A percentile compares a stretch with the other conserved stretches of the same genome.
phyloP scores from a whole-genome alignment of 2,113 vertebrate genomes.

The Platanista minor region DNA sequence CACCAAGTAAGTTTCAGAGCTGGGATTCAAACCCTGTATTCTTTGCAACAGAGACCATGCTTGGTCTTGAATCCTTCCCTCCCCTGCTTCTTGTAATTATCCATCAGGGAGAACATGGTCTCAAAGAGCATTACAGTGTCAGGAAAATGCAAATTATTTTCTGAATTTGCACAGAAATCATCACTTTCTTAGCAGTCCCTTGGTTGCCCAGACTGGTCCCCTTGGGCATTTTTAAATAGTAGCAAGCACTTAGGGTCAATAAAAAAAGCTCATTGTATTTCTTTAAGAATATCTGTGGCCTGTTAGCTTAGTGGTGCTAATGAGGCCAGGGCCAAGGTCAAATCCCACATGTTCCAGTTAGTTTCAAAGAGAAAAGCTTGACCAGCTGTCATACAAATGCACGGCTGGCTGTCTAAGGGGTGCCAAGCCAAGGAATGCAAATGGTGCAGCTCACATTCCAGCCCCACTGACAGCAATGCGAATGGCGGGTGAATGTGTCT shows the following conservation, averaged over 20 bases:
- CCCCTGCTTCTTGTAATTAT: conserved; percentile 6
- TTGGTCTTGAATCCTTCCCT: neutral
- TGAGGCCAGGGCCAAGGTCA: conserved; percentile 45
- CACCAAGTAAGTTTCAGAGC: neutral
- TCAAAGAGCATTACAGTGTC: neutral
- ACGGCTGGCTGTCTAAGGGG: neutral
- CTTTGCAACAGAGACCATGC: neutral
- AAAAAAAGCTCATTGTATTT: conserved; percentile 7
- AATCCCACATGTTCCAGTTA: conserved; percentile 34
- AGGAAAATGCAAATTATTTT: conserved; percentile 36
- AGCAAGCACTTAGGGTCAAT: conserved; percentile 3
- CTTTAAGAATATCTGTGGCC: conserved; percentile 49
- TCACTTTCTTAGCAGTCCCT: neutral
- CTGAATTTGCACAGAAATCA: conserved; percentile 1
- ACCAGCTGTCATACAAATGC: neutral
- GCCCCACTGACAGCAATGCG: neutral
- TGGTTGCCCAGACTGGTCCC: neutral
- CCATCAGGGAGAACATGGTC: neutral
- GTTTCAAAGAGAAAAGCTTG: conserved; percentile 35
- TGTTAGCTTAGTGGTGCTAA: conserved; percentile 39
- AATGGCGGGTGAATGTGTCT: neutral
- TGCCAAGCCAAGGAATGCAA: neutral
- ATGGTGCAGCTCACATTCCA: neutral
- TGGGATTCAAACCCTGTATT: neutral
- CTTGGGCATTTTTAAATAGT: conserved; percentile 1